These are phyloP conservation scores for Seladonia tumulorum DNA, from an alignment of 2,888 invertebrate genomes.

Conservation along the genomic window DNA sequence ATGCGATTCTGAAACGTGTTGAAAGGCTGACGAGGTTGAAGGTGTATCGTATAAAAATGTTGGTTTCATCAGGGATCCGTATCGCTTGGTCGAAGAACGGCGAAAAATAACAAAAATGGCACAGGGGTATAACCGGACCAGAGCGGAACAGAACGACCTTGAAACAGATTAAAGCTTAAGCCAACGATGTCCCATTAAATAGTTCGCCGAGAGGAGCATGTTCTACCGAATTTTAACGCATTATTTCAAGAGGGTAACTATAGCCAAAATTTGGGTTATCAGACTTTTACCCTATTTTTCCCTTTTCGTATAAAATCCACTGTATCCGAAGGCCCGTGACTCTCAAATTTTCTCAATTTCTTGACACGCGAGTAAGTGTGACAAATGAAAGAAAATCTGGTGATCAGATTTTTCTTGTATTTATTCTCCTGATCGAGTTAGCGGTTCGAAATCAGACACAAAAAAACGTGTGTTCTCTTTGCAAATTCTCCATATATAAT, in stretches of 20 bases:
- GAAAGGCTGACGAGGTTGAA: constrained; percentile 4
- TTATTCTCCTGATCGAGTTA: neutral
- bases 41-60: neutral
- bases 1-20: constrained; percentile 5
- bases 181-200: neutral
- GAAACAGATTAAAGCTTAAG: neutral
- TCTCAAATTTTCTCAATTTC: too few species aligned
- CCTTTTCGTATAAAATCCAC: too few species aligned
- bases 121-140: neutral
- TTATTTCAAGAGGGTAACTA: neutral
- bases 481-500: neutral
- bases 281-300: neutral
- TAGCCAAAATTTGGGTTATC: neutral
- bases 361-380: too few species aligned
- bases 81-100: neutral
- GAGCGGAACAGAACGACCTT: neutral
- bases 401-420: neutral
- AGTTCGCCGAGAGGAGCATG: neutral
- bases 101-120: neutral
- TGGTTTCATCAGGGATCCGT: neutral
- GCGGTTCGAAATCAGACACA: neutral
- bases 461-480: neutral
- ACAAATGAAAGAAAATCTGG: neutral
- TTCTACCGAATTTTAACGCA: neutral
- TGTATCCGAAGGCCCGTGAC: too few species aligned